Percentiles rank a stretch among this genome's conserved stretches.
Conservation (phyloP, 2,888 invertebrate genomes). For the Tyria jacobaeae region DNA sequence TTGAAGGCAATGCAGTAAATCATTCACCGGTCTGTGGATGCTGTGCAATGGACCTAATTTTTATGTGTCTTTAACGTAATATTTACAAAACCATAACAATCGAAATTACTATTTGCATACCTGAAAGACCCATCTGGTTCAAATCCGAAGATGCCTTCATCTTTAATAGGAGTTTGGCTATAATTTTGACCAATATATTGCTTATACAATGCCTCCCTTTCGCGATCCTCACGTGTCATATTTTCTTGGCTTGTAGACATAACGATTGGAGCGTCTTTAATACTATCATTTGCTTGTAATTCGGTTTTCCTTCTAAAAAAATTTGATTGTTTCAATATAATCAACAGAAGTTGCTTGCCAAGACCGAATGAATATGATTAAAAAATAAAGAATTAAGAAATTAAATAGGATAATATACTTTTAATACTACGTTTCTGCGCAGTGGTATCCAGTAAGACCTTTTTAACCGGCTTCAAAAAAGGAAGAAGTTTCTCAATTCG, state of each 20-base stretch:
- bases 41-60: constrained; percentile 48
- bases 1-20: constrained; percentile 20
- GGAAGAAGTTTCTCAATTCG: background rate
- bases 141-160: constrained; percentile 86
- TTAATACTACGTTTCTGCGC: too few relatives aligned
- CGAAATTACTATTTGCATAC: constrained; percentile 55
- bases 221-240: constrained; percentile 82
- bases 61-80: constrained; percentile 37
- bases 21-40: constrained; percentile 39
- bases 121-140: constrained; percentile 84
- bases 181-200: constrained; percentile 82
- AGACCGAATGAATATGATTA: too few relatives aligned
- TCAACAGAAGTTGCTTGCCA: too few relatives aligned
- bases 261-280: constrained; percentile 80
- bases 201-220: constrained; percentile 76
- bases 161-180: constrained; percentile 86
- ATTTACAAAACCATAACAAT: constrained; percentile 17
- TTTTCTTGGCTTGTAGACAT: constrained; percentile 89
- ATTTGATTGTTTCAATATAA: too few relatives aligned
- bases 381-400: too few relatives aligned
- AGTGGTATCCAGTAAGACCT: too few relatives aligned
- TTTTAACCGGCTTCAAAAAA: background rate
- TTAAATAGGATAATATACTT: too few relatives aligned
- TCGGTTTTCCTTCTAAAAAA: constrained; percentile 78
- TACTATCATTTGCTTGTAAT: constrained; percentile 78